Percentiles rank a stretch among this genome's conserved stretches.
Evolutionary conservation across 2,797 vertebrate genomes (phyloP).

Genomic region (Hapalemur alaotrensis): DNA sequence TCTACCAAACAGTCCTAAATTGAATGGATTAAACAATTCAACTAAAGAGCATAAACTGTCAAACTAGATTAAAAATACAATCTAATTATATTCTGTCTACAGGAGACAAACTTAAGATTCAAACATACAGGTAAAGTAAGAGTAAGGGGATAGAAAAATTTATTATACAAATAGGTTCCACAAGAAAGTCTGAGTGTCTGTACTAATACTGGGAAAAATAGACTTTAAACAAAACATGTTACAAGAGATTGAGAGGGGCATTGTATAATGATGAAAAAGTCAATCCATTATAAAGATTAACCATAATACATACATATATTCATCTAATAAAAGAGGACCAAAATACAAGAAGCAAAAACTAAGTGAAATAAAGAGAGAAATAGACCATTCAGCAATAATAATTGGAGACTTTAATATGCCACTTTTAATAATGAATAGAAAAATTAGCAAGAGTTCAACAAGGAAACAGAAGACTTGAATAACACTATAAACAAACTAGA

Average conservation of each 20-base stretch:
- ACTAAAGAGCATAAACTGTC: not conserved
- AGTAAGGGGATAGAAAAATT: not conserved
- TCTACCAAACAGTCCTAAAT: not conserved
- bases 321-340: not conserved
- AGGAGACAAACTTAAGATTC: not conserved
- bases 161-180: not conserved
- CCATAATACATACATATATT: not conserved
- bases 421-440: not conserved
- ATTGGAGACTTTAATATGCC: not conserved
- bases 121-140: not conserved
- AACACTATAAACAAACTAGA: not conserved
- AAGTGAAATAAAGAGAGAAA: not conserved
- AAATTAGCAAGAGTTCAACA: not conserved
- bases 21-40: not conserved
- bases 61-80: not conserved
- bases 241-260: not conserved
- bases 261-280: not conserved
- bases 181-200: not conserved
- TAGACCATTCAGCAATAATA: not conserved
- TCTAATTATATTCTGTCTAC: not conserved
- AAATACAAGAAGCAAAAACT: not conserved
- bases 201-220: not conserved
- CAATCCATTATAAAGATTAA: not conserved
- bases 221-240: not conserved
- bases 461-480: not conserved